phyloP scores from a whole-genome alignment of 30 jellyfish, hydroid and myxozoan species.

The Hydractinia echinata region DNA sequence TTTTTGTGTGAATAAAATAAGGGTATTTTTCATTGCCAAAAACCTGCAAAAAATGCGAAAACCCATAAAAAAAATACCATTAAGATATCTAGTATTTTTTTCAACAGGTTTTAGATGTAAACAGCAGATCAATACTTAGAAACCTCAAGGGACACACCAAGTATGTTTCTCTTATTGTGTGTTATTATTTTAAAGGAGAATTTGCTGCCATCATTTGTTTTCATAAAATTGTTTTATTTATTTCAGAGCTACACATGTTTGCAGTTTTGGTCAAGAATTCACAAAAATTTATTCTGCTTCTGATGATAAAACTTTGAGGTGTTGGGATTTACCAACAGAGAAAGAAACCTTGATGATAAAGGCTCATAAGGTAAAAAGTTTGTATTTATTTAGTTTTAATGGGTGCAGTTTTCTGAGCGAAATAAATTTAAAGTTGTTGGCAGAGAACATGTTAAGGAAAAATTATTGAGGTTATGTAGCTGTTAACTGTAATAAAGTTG shows the following conservation, averaged over 20 bases:
- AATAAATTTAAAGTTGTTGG: background rate
- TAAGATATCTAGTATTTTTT: no score
- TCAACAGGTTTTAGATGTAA: slow-evolving; percentile 75
- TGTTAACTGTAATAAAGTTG: no score
- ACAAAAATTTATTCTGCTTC: slow-evolving; percentile 76
- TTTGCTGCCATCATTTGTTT: background rate
- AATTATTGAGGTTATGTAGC: no score
- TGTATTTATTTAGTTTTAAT: background rate
- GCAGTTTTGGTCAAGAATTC: slow-evolving; percentile 57
- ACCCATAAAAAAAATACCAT: no score
- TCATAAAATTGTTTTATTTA: background rate
- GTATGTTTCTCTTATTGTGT: slow-evolving; percentile 23
- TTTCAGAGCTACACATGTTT: slow-evolving; percentile 84
- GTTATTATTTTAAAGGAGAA: background rate
- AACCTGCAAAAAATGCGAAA: no score
- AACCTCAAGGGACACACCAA: slow-evolving; percentile 79
- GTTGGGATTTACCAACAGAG: slow-evolving; percentile 87
- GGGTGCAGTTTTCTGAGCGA: background rate
- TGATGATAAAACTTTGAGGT: slow-evolving; percentile 78
- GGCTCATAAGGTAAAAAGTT: slow-evolving; percentile 68
- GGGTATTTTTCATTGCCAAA: no score
- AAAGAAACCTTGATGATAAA: slow-evolving; percentile 48
- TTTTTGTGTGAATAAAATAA: no score
- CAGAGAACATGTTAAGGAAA: no score
- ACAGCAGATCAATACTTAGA: slow-evolving; percentile 69